Evolutionary conservation across 2,888 invertebrate species (phyloP).

Genomic region (Drosophila ustulata): DNA sequence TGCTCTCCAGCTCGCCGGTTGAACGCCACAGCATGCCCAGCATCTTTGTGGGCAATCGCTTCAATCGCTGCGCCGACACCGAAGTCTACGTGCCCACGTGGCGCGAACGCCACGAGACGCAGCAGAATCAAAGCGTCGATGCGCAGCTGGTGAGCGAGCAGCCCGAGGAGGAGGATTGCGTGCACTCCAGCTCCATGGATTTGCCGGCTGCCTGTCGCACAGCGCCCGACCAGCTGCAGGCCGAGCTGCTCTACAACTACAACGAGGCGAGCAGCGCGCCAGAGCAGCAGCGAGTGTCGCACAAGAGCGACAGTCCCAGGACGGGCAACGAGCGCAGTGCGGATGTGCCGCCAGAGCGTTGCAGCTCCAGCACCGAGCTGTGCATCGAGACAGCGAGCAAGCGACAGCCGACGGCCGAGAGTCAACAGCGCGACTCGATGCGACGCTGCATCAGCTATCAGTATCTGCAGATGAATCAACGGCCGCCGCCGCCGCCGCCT

Average conservation of each 20-base stretch:
- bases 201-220: constrained; percentile 85
- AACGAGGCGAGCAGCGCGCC: constrained; percentile 82
- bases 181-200: constrained; percentile 87
- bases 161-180: constrained; percentile 63
- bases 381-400: constrained; percentile 61
- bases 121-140: constrained; percentile 80
- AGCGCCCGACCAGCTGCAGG: constrained; percentile 86
- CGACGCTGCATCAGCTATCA: constrained; percentile 86
- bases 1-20: constrained; percentile 53
- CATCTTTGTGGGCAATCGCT: constrained; percentile 87
- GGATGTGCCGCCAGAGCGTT: constrained; percentile 32
- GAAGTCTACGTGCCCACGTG: constrained; percentile 87
- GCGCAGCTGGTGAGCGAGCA: constrained; percentile 35
- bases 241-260: constrained; percentile 86
- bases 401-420: constrained; percentile 49
- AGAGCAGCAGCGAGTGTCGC: constrained; percentile 86
- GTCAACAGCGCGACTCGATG: constrained; percentile 76
- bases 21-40: constrained; percentile 89
- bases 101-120: constrained; percentile 81
- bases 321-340: constrained; percentile 35
- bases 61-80: constrained; percentile 86
- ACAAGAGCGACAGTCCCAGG: constrained; percentile 54
- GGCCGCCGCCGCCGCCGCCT: constrained; percentile 31
- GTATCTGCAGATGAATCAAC: constrained; percentile 82
- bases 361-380: constrained; percentile 69